A percentile compares a stretch with the other conserved stretches of the same genome.
phyloP scores from a whole-genome alignment of 2,888 invertebrate species.

The Biston stratarius region DNA sequence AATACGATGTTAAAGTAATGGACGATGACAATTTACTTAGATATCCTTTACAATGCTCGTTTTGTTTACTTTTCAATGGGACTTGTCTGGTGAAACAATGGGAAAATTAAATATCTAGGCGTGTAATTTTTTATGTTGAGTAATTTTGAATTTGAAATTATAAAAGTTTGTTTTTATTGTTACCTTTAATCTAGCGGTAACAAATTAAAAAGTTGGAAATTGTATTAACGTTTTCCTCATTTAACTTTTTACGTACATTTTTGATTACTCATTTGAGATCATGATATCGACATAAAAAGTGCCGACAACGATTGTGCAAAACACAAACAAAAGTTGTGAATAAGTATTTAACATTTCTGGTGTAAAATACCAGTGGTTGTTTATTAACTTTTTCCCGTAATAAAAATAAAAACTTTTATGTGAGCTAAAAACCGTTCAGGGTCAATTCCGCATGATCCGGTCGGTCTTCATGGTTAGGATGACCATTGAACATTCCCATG shows the following conservation, averaged over 20 bases:
- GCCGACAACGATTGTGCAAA: not conserved
- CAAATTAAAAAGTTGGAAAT: not conserved
- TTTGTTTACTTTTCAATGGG: conserved; percentile 25
- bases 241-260: not conserved
- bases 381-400: no score
- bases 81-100: conserved; percentile 20
- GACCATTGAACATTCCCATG: no score
- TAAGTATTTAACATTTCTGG: no score
- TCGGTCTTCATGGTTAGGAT: no score
- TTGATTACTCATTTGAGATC: not conserved
- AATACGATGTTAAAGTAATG: conserved; percentile 38
- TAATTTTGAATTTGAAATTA: conserved; percentile 6
- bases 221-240: not conserved
- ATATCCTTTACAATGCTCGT: conserved; percentile 27
- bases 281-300: not conserved
- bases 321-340: no score
- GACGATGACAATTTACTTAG: conserved; percentile 35
- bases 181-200: not conserved
- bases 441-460: no score
- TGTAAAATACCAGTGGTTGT: no score
- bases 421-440: no score
- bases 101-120: conserved; percentile 7
- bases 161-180: conserved; percentile 7
- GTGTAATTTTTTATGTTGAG: not conserved
- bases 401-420: no score